These are phyloP conservation scores for Scrobipalpa atriplicella DNA, from an alignment of 2,888 invertebrate species.

Conservation along the genomic window DNA sequence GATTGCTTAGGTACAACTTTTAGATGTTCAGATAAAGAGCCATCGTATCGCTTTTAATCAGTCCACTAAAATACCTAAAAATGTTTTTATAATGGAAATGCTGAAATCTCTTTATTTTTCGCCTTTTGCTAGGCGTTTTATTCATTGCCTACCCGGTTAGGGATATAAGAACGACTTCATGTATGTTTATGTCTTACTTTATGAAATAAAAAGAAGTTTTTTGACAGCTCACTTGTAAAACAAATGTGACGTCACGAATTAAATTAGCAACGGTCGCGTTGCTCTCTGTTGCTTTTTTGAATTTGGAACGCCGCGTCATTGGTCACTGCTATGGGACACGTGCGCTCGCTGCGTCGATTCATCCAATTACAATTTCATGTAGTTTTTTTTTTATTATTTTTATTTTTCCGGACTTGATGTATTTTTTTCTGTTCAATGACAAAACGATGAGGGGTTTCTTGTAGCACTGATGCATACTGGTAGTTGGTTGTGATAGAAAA, in stretches of 20 bases:
- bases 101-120: too few relatives aligned
- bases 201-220: too few relatives aligned
- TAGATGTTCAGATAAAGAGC: too few relatives aligned
- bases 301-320: constrained; percentile 72
- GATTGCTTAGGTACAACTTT: too few relatives aligned
- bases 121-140: too few relatives aligned
- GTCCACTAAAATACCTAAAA: too few relatives aligned
- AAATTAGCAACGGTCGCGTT: constrained; percentile 73
- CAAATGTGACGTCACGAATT: constrained; percentile 75
- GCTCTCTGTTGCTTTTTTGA: constrained; percentile 69
- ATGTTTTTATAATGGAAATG: too few relatives aligned
- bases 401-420: background rate
- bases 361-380: background rate
- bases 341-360: constrained; percentile 41
- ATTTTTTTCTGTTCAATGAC: background rate
- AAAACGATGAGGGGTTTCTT: too few relatives aligned
- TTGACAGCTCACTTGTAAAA: constrained; percentile 57
- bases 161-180: background rate
- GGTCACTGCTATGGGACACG: constrained; percentile 69
- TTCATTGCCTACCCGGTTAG: background rate
- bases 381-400: background rate
- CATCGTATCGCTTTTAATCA: too few relatives aligned
- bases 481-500: too few relatives aligned
- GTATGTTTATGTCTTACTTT: too few relatives aligned
- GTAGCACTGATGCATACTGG: too few relatives aligned